phyloP scores from a whole-genome alignment of 2,888 invertebrate genomes.

The Boloria euphrosyne region DNA sequence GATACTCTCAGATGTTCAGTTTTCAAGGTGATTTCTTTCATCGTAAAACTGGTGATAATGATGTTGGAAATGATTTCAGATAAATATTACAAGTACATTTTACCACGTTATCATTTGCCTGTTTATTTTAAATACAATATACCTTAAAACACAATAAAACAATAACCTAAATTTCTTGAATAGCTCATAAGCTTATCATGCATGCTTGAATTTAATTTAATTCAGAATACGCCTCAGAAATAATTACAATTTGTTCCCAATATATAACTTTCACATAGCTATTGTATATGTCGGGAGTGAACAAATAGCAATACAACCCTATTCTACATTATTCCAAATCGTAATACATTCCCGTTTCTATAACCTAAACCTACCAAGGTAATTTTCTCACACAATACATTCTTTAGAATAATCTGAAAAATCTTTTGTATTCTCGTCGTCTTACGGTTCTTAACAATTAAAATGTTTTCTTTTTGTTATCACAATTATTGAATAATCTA shows the following conservation, averaged over 20 bases:
- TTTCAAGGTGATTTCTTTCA: too few relatives aligned
- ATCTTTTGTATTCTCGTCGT: constrained; percentile 8
- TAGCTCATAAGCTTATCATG: background rate
- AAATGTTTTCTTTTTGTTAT: constrained; percentile 2
- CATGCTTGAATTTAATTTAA: background rate
- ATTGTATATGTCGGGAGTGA: constrained; percentile 26
- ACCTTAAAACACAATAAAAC: too few relatives aligned
- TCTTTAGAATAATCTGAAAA: constrained; percentile 9
- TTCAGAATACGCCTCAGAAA: background rate
- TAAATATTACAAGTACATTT: too few relatives aligned
- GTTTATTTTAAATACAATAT: too few relatives aligned
- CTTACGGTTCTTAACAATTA: constrained; percentile 6
- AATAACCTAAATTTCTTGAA: too few relatives aligned
- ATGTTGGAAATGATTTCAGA: too few relatives aligned
- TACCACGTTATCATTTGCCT: too few relatives aligned
- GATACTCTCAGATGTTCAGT: too few relatives aligned
- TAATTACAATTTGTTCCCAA: background rate
- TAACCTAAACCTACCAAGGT: constrained; percentile 21
- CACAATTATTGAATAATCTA: background rate
- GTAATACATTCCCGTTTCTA: constrained; percentile 33
- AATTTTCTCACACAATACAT: constrained; percentile 22
- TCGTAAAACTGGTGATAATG: too few relatives aligned
- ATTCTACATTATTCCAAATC: constrained; percentile 32
- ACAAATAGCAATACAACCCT: constrained; percentile 14
- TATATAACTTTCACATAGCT: background rate